Evolutionary conservation across 2,113 vertebrate genomes (phyloP).

Genomic region (Dolichallabes microphthalmus): DNA sequence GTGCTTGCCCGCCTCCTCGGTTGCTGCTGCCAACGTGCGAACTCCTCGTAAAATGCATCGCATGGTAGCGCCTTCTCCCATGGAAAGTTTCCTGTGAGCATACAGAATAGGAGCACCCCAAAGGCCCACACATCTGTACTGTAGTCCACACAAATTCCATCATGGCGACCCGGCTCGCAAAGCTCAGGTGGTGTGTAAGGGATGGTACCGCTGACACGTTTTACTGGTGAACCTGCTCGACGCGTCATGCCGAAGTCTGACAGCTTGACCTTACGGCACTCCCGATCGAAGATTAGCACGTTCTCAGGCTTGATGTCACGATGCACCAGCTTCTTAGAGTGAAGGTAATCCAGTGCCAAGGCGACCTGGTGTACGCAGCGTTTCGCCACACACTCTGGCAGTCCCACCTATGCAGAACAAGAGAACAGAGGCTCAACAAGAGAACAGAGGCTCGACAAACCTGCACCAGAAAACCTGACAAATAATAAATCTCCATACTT

Average conservation of each 20-base stretch:
- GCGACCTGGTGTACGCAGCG: constrained; percentile 80
- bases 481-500: constrained; percentile 7
- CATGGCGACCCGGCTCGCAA: constrained; percentile 68
- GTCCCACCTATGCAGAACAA: constrained; percentile 68
- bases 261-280: constrained; percentile 79
- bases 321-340: constrained; percentile 77
- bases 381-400: constrained; percentile 73
- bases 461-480: constrained; percentile 12
- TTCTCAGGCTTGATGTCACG: constrained; percentile 81
- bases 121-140: constrained; percentile 81
- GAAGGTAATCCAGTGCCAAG: constrained; percentile 77
- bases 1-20: constrained; percentile 46
- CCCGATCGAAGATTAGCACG: constrained; percentile 78
- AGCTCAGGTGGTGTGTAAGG: constrained; percentile 80
- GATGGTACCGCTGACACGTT: constrained; percentile 79
- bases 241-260: constrained; percentile 82
- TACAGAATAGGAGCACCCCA: constrained; percentile 80
- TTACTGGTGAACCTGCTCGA: constrained; percentile 72
- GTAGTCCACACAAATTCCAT: constrained; percentile 76
- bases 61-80: constrained; percentile 78
- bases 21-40: constrained; percentile 75
- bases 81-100: constrained; percentile 80
- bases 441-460: neutral
- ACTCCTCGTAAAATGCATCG: constrained; percentile 77
- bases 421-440: neutral